Conservation (phyloP, 2,113 vertebrate species). For the Embiotoca jacksoni region DNA sequence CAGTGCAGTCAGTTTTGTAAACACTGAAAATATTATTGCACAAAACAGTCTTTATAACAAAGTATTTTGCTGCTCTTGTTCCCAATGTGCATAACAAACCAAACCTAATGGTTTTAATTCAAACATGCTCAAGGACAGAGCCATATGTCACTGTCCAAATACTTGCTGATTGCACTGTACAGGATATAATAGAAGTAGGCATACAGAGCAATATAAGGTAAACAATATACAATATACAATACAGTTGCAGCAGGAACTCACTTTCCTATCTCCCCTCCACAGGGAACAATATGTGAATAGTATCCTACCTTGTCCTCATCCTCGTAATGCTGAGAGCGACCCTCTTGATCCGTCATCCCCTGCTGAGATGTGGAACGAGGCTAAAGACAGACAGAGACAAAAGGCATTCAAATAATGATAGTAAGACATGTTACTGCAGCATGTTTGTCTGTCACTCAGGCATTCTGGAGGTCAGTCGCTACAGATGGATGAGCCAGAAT, state of each 20-base stretch:
- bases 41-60: not conserved
- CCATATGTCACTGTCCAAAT: constrained; percentile 37
- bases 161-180: constrained; percentile 22
- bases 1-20: not conserved
- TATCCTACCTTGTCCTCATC: constrained; percentile 77
- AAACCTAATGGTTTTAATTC: not conserved
- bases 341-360: constrained; percentile 71
- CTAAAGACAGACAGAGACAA: constrained; percentile 37
- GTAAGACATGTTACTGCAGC: not conserved
- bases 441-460: not conserved
- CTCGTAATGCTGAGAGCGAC: constrained; percentile 51
- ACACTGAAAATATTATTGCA: not conserved
- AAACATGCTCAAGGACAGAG: not conserved
- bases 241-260: not conserved
- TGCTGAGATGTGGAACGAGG: constrained; percentile 77
- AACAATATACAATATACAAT: not conserved
- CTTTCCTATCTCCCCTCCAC: not conserved
- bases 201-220: constrained; percentile 19
- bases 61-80: not conserved
- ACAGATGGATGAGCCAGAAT: constrained; percentile 43
- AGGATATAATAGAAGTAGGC: constrained; percentile 8
- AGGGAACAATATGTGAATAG: not conserved
- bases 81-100: not conserved
- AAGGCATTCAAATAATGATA: not conserved
- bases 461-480: constrained; percentile 19